A percentile compares a stretch with the other conserved stretches of the same genome.
Evolutionary conservation across 1,140 invertebrate species (phyloP).

Genomic region (Schlechtendalia chinensis): DNA sequence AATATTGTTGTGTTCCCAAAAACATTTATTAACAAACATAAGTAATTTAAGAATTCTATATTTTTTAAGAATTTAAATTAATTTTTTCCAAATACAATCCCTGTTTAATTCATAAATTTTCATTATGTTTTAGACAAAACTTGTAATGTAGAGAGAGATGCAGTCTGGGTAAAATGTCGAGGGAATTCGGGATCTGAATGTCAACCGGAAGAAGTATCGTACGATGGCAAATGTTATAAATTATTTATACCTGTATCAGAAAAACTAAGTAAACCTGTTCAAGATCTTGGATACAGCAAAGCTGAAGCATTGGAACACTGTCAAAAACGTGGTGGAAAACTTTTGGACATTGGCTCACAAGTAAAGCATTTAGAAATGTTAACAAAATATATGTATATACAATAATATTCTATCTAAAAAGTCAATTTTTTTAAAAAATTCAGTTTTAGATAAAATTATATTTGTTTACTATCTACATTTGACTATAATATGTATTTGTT

Average conservation of each 20-base stretch:
- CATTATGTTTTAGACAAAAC: slow-evolving; percentile 52
- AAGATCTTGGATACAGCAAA: slow-evolving; percentile 57
- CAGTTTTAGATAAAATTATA: not conserved
- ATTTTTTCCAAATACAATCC: too few relatives aligned
- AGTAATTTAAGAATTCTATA: too few relatives aligned
- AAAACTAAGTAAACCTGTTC: slow-evolving; percentile 51
- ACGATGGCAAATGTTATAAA: slow-evolving; percentile 55
- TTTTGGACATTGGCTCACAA: slow-evolving; percentile 60
- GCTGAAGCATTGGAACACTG: slow-evolving; percentile 59
- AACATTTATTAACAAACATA: too few relatives aligned
- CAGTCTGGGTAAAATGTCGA: slow-evolving; percentile 58
- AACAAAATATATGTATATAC: too few relatives aligned
- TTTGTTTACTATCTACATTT: not conserved
- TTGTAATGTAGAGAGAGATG: slow-evolving; percentile 56
- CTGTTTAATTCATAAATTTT: not conserved
- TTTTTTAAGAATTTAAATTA: too few relatives aligned
- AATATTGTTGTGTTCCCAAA: too few relatives aligned
- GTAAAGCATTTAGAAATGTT: slow-evolving; percentile 51
- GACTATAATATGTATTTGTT: too few relatives aligned
- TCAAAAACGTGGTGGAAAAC: slow-evolving; percentile 56
- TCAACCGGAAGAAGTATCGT: slow-evolving; percentile 57
- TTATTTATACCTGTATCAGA: slow-evolving; percentile 52
- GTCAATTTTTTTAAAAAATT: too few relatives aligned
- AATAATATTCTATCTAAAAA: too few relatives aligned
- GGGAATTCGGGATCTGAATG: slow-evolving; percentile 59